phyloP scores from a whole-genome alignment of 2,888 invertebrate genomes.

The Caenorhabditis sinica region DNA sequence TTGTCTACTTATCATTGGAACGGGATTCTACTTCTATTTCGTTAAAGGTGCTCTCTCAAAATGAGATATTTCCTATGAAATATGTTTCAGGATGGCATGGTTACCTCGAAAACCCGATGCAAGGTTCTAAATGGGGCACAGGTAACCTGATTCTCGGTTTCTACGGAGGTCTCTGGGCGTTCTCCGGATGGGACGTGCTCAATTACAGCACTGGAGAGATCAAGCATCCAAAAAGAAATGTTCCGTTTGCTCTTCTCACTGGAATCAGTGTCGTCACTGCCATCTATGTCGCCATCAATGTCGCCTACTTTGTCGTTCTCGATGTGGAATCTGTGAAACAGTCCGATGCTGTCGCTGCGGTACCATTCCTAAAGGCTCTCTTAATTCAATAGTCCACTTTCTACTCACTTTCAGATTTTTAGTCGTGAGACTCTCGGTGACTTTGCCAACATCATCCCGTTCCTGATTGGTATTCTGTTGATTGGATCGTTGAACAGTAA shows the following conservation, averaged over 20 bases:
- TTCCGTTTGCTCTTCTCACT: conserved; percentile 80
- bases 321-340: conserved; percentile 83
- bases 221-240: conserved; percentile 78
- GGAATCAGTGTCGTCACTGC: conserved; percentile 79
- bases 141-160: conserved; percentile 81
- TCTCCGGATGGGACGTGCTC: conserved; percentile 83
- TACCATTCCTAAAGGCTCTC: conserved; percentile 60
- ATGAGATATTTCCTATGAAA: neutral
- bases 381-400: conserved; percentile 64
- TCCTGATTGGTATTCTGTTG: conserved; percentile 82
- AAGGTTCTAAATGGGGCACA: conserved; percentile 74
- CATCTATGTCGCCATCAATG: conserved; percentile 81
- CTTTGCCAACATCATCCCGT: conserved; percentile 81
- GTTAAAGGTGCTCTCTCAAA: conserved; percentile 75
- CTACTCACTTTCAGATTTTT: conserved; percentile 78
- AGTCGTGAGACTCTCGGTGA: conserved; percentile 80
- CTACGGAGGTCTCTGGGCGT: conserved; percentile 83
- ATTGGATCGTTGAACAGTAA: conserved; percentile 83
- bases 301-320: conserved; percentile 83
- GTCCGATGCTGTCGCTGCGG: conserved; percentile 83
- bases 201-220: conserved; percentile 83
- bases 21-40: conserved; percentile 82
- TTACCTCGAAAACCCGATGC: conserved; percentile 77
- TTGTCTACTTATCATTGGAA: conserved; percentile 81
- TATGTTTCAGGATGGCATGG: conserved; percentile 71